These are phyloP conservation scores for Saimiri boliviensis DNA, from an alignment of 2,113 vertebrate genomes.

Conservation along the genomic window DNA sequence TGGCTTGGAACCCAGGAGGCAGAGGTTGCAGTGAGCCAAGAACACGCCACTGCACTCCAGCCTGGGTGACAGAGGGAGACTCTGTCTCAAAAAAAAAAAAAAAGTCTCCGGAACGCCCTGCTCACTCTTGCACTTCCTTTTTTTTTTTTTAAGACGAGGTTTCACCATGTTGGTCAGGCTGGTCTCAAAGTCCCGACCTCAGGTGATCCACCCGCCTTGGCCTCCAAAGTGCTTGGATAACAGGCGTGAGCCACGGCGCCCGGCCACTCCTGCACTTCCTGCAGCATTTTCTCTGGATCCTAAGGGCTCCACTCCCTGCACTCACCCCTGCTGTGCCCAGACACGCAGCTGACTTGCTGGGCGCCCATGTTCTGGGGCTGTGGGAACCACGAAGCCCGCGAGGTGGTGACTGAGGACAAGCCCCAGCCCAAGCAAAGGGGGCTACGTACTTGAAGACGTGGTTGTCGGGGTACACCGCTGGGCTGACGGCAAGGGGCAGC, in stretches of 20 bases:
- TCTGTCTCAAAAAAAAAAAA: too few species aligned
- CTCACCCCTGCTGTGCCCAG: rapidly evolving
- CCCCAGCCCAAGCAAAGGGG: rapidly evolving
- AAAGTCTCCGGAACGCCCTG: not conserved
- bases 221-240: too few species aligned
- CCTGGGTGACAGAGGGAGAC: too few species aligned
- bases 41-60: too few species aligned
- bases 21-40: too few species aligned
- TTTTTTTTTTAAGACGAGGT: too few species aligned
- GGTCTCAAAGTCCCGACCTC: too few species aligned
- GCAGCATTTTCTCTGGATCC: not conserved
- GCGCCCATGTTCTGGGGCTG: rapidly evolving
- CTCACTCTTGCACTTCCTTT: not conserved
- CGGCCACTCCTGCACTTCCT: not conserved
- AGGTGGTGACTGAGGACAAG: rapidly evolving
- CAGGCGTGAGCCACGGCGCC: too few species aligned
- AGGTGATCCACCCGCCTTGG: too few species aligned
- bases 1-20: too few species aligned
- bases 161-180: too few species aligned
- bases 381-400: rapidly evolving
- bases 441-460: slow-evolving; percentile 91
- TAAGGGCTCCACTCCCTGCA: too few species aligned
- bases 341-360: rapidly evolving
- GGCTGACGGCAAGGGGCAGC: slow-evolving; percentile 85
- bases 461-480: slow-evolving; percentile 75